phyloP scores from a whole-genome alignment of 2,797 vertebrate genomes.

The Glossophaga mutica region DNA sequence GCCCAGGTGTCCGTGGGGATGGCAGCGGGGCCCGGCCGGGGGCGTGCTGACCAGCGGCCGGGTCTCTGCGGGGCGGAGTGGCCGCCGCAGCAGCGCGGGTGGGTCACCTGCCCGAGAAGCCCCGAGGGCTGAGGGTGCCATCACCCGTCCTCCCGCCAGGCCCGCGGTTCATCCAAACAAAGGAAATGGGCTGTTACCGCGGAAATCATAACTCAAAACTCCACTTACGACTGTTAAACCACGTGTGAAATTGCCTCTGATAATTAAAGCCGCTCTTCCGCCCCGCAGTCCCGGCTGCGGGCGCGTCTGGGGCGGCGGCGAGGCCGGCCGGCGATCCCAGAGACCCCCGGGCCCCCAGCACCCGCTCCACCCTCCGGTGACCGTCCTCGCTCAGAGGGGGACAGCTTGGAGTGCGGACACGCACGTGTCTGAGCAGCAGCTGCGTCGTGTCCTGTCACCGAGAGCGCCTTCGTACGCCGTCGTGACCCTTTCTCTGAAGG shows the following conservation, averaged over 20 bases:
- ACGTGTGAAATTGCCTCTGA: slow-evolving; percentile 74
- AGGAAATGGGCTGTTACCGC: slow-evolving; percentile 59
- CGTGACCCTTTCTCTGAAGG: neutral
- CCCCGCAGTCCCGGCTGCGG: neutral
- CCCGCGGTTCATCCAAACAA: slow-evolving; percentile 64
- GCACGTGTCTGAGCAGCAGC: neutral
- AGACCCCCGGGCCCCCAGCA: neutral
- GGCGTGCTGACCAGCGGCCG: too few relatives aligned
- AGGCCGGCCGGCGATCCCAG: slow-evolving; percentile 38
- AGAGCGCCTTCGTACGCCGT: neutral
- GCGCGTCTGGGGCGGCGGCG: slow-evolving; percentile 38
- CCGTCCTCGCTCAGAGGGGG: slow-evolving; percentile 38
- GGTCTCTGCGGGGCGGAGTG: too few relatives aligned
- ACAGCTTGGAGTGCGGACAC: slow-evolving; percentile 52
- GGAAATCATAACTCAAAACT: slow-evolving; percentile 67
- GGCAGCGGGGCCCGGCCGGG: too few relatives aligned
- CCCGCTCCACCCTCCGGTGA: neutral
- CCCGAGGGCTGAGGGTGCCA: rapidly evolving
- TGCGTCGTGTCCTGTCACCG: neutral
- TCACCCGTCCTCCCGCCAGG: neutral
- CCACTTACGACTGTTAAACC: slow-evolving; percentile 70
- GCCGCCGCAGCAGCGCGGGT: too few relatives aligned
- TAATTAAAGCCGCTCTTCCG: slow-evolving; percentile 63
- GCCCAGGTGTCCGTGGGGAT: too few relatives aligned
- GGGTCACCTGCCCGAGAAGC: too few relatives aligned